A percentile compares a stretch with the other conserved stretches of the same genome.
These are phyloP conservation scores for Canis aureus DNA, from an alignment of 2,113 vertebrate genomes.

Conservation along the genomic window DNA sequence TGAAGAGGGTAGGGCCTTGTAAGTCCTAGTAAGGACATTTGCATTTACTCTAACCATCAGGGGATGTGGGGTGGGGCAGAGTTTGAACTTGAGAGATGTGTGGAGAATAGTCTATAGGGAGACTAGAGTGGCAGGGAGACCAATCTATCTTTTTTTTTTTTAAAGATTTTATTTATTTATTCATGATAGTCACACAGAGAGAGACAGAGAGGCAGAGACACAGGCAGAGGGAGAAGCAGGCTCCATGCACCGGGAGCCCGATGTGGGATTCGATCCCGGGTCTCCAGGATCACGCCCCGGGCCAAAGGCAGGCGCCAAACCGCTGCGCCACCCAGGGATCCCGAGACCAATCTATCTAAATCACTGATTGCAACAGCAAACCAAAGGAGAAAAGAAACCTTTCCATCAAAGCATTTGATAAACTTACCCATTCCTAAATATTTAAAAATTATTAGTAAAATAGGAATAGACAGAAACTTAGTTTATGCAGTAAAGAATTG, in stretches of 20 bases:
- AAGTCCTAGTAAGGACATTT: background rate
- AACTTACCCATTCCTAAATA: slow-evolving; percentile 45
- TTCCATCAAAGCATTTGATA: slow-evolving; percentile 38
- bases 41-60: slow-evolving; percentile 28
- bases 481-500: slow-evolving; percentile 15
- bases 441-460: background rate
- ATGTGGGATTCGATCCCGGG: too few relatives aligned
- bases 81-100: background rate
- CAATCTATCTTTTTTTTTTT: background rate
- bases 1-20: background rate
- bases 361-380: slow-evolving; percentile 15
- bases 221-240: too few relatives aligned
- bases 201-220: too few relatives aligned
- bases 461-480: slow-evolving; percentile 14
- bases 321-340: too few relatives aligned
- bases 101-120: slow-evolving; percentile 2
- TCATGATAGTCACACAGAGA: too few relatives aligned
- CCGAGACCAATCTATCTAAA: background rate
- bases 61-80: background rate
- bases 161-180: too few relatives aligned
- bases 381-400: background rate
- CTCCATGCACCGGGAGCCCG: too few relatives aligned
- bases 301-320: too few relatives aligned
- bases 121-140: background rate
- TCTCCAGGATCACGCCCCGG: too few relatives aligned